Percentiles rank a stretch among this genome's conserved stretches.
Conservation (phyloP, 2,113 vertebrate genomes). For the Muscicapa adusta region DNA sequence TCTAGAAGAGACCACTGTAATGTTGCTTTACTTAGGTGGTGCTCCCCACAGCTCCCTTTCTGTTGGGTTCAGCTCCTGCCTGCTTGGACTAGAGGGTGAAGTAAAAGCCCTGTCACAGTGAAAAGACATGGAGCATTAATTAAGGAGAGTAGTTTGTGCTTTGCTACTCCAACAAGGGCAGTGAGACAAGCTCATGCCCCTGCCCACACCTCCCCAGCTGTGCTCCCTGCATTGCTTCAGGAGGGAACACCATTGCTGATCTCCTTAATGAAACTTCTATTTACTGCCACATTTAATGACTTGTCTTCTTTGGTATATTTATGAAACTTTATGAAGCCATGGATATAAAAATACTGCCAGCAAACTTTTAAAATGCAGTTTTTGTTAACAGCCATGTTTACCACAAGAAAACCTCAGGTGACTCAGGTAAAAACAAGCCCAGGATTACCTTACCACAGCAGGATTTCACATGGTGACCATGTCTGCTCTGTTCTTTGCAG, state of each 20-base stretch:
- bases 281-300: not conserved
- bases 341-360: not conserved
- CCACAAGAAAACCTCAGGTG: not conserved
- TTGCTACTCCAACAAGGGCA: not conserved
- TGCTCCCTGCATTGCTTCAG: not conserved
- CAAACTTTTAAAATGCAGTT: not conserved
- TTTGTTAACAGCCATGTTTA: not conserved
- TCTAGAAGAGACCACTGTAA: not conserved
- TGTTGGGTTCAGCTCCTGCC: not conserved
- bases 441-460: not conserved
- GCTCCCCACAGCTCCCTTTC: not conserved
- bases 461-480: not conserved
- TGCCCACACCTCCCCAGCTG: not conserved
- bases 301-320: not conserved
- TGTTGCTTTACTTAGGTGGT: rapidly evolving
- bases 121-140: rapidly evolving
- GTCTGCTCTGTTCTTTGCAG: constrained; percentile 55
- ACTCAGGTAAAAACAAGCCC: not conserved
- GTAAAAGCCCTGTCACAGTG: not conserved
- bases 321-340: not conserved
- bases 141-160: not conserved
- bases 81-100: rapidly evolving
- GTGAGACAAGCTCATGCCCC: not conserved
- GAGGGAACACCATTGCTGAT: not conserved
- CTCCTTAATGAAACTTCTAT: not conserved